Conservation (phyloP, 2,113 vertebrate species). For the Chaenogobius annularis region DNA sequence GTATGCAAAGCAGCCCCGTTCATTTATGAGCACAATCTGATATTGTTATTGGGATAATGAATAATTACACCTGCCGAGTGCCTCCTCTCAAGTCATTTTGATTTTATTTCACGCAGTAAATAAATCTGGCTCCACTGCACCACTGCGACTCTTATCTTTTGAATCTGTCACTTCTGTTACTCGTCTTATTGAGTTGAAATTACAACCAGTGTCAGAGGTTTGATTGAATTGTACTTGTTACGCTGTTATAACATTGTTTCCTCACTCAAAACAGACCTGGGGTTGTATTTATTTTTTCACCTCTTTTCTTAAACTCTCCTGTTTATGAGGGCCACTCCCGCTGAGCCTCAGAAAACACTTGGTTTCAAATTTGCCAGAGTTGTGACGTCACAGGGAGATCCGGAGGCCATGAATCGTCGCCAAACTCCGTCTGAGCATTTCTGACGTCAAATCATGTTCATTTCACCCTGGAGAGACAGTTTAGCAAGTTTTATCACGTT, state of each 20-base stretch:
- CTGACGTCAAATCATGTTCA: too few relatives aligned
- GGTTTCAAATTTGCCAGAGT: too few relatives aligned
- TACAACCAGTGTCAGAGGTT: background rate
- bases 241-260: background rate
- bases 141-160: background rate
- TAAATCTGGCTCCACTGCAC: background rate
- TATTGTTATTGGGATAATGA: constrained; percentile 17
- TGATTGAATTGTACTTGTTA: background rate
- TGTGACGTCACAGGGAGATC: too few relatives aligned
- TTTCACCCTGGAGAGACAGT: too few relatives aligned
- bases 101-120: background rate
- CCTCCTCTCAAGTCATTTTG: constrained; percentile 7
- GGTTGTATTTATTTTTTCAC: background rate
- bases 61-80: constrained; percentile 1
- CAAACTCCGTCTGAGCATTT: too few relatives aligned
- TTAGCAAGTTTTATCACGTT: too few relatives aligned
- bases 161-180: constrained; percentile 13
- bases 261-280: too few relatives aligned
- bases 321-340: too few relatives aligned
- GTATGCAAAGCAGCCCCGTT: background rate
- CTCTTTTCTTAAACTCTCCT: background rate
- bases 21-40: constrained; percentile 16
- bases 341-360: too few relatives aligned
- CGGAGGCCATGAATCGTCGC: too few relatives aligned
- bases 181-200: background rate